phyloP scores from a whole-genome alignment of 2,888 invertebrate genomes.

The Drosophila falleni region DNA sequence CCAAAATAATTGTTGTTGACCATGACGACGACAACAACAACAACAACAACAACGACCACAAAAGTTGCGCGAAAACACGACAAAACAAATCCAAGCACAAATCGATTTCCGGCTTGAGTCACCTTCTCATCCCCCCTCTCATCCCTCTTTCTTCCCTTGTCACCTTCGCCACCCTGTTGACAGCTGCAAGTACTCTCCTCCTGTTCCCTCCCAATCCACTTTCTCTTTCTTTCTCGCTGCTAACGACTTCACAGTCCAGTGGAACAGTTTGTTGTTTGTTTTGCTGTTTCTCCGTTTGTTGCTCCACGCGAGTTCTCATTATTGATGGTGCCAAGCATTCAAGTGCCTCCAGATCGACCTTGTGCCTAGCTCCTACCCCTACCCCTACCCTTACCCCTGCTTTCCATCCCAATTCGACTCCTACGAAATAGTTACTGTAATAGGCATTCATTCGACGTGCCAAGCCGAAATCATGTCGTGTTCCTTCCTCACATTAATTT shows the following conservation, averaged over 20 bases:
- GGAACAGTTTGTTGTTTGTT: constrained; percentile 66
- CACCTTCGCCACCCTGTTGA: constrained; percentile 60
- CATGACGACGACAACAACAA: constrained; percentile 49
- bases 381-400: not conserved
- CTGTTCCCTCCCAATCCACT: not conserved
- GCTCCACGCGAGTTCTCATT: constrained; percentile 69
- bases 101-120: constrained; percentile 70
- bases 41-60: constrained; percentile 29
- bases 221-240: constrained; percentile 1
- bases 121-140: constrained; percentile 30
- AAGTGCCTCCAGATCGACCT: constrained; percentile 72
- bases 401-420: constrained; percentile 1
- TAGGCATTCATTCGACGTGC: constrained; percentile 73
- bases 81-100: constrained; percentile 77
- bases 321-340: constrained; percentile 68
- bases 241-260: constrained; percentile 65
- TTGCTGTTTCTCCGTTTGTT: constrained; percentile 63
- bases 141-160: constrained; percentile 13
- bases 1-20: constrained; percentile 79
- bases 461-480: constrained; percentile 65
- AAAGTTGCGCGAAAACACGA: constrained; percentile 65
- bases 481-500: constrained; percentile 69
- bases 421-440: constrained; percentile 55
- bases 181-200: constrained; percentile 69
- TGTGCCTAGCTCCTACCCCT: constrained; percentile 37